These are phyloP conservation scores for Thaumetopoea pityocampa DNA, from an alignment of 1,140 invertebrate genomes.

Conservation along the genomic window DNA sequence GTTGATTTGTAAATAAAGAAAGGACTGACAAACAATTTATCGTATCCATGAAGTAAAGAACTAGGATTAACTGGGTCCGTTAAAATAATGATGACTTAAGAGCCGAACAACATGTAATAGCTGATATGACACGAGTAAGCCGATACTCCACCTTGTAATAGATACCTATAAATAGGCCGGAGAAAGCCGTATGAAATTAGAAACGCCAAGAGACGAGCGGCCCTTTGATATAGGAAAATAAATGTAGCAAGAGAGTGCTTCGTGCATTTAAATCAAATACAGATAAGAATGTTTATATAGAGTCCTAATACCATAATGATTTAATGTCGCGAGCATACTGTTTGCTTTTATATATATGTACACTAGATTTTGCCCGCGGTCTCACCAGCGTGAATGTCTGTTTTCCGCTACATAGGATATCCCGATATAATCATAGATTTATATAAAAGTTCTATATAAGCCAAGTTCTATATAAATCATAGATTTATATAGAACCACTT, in stretches of 20 bases:
- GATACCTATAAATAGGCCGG: slow-evolving; percentile 47
- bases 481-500: no score
- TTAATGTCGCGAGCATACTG: not conserved
- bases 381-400: no score
- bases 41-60: slow-evolving; percentile 1
- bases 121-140: slow-evolving; percentile 29
- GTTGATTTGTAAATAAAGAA: no score
- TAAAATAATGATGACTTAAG: no score
- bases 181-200: slow-evolving; percentile 37
- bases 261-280: no score
- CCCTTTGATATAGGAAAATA: slow-evolving; percentile 17
- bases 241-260: slow-evolving; percentile 1
- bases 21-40: not conserved
- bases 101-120: slow-evolving; percentile 1
- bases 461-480: no score
- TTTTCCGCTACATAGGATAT: no score
- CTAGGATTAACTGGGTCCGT: no score
- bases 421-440: no score
- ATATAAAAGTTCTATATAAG: no score
- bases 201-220: slow-evolving; percentile 19
- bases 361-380: no score
- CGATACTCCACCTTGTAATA: slow-evolving; percentile 32
- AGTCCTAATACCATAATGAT: not conserved
- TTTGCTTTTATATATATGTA: no score
- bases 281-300: slow-evolving; percentile 3